Percentiles rank a stretch among this genome's conserved stretches.
Conservation (phyloP, 64 coral and sea anemone genomes). For the Montipora efflorescens region DNA sequence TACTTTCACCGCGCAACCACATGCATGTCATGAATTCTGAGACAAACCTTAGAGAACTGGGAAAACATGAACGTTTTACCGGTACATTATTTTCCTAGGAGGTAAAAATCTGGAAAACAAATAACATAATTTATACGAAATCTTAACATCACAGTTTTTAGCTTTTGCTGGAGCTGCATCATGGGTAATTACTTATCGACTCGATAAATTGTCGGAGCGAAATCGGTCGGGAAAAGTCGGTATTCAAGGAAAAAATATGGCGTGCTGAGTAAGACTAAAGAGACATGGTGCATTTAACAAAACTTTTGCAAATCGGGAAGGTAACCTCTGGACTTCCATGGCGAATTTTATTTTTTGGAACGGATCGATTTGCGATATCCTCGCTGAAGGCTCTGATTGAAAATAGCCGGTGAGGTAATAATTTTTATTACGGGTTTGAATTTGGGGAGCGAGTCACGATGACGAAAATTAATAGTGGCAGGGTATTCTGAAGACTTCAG, state of each 20-base stretch:
- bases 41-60: background rate
- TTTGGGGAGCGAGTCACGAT: no score
- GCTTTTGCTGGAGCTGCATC: background rate
- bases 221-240: background rate
- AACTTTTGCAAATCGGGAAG: background rate
- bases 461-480: no score
- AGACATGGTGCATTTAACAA: background rate
- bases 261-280: background rate
- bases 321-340: constrained; percentile 43
- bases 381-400: constrained; percentile 52
- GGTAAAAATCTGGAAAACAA: constrained; percentile 24
- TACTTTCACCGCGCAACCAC: constrained; percentile 4
- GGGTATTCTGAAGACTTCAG: no score
- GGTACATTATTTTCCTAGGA: background rate
- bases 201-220: constrained; percentile 12
- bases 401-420: constrained; percentile 34
- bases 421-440: no score
- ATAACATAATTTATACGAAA: constrained; percentile 42
- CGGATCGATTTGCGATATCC: constrained; percentile 75
- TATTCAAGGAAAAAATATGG: background rate
- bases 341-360: constrained; percentile 83
- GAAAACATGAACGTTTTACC: background rate
- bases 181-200: background rate
- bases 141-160: background rate
- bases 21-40: constrained; percentile 11